Evolutionary conservation across 2,797 vertebrate genomes (phyloP).

Genomic region (Gobio occitaniae): DNA sequence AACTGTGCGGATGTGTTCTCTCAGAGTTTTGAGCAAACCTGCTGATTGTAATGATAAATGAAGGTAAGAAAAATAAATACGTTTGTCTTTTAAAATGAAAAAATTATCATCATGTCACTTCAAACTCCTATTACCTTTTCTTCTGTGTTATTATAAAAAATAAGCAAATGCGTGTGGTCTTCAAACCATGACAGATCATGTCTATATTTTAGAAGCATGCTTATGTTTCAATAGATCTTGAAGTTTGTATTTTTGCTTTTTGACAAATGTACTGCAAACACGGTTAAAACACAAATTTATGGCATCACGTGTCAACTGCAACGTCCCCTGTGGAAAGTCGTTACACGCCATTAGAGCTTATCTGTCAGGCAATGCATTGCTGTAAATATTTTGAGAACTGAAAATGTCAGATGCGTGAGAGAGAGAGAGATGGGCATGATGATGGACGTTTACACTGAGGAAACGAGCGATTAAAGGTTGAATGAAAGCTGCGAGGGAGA

Average conservation of each 20-base stretch:
- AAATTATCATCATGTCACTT: background rate
- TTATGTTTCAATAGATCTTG: background rate
- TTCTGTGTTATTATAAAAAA: background rate
- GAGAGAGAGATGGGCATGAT: constrained; percentile 49
- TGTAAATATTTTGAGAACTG: constrained; percentile 45
- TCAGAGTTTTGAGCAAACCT: background rate
- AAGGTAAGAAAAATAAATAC: background rate
- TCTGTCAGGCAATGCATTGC: constrained; percentile 24
- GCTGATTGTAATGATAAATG: background rate
- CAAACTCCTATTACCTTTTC: background rate
- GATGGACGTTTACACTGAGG: constrained; percentile 63
- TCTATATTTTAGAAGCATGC: background rate
- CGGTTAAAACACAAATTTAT: background rate
- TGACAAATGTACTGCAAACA: background rate
- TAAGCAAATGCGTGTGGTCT: background rate
- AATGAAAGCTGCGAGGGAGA: constrained; percentile 34
- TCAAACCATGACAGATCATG: background rate
- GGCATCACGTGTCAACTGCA: background rate
- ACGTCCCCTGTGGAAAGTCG: background rate
- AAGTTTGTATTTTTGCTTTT: background rate
- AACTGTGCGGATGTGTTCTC: background rate
- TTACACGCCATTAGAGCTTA: constrained; percentile 22
- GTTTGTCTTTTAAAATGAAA: background rate
- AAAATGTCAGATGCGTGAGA: constrained; percentile 24
- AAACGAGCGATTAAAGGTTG: constrained; percentile 60